These are phyloP conservation scores for Nematopogon swammerdamellus DNA, from an alignment of 2,888 invertebrate species.

Conservation along the genomic window DNA sequence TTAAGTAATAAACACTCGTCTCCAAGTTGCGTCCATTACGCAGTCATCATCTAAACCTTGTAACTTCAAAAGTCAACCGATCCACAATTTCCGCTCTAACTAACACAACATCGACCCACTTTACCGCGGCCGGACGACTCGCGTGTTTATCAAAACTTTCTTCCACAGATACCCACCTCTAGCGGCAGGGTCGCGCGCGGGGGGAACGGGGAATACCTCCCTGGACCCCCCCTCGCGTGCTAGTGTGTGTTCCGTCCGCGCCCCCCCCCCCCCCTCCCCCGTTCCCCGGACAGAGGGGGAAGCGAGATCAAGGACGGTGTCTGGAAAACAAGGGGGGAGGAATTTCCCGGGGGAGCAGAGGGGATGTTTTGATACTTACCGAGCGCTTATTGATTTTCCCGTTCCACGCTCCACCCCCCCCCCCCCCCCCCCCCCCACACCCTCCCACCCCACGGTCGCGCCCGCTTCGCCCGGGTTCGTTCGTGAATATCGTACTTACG, in stretches of 20 bases:
- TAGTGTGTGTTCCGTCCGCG: no score
- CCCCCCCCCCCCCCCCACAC: conserved; percentile 38
- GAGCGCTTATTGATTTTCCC: conserved; percentile 53
- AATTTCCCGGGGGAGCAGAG: conserved; percentile 48
- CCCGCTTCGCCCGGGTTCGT: neutral
- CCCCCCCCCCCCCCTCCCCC: no score
- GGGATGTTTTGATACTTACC: conserved; percentile 50
- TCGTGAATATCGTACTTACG: neutral
- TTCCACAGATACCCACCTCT: no score
- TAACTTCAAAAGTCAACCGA: no score
- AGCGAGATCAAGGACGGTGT: conserved; percentile 55
- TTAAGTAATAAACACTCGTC: no score
- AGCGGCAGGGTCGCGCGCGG: no score
- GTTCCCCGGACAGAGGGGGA: conserved; percentile 12
- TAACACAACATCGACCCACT: neutral
- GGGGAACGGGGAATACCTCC: no score
- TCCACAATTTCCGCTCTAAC: no score
- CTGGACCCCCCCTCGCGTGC: no score
- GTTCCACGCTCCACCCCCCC: conserved; percentile 22
- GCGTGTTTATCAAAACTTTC: neutral
- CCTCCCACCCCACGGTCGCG: no score
- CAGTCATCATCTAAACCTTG: no score
- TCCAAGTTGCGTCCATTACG: no score
- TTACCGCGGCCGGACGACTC: neutral
- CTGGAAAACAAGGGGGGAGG: conserved; percentile 49